Base-by-base conservation (phyloP, 2,888 invertebrate species). In the Drosophila robusta region DNA sequence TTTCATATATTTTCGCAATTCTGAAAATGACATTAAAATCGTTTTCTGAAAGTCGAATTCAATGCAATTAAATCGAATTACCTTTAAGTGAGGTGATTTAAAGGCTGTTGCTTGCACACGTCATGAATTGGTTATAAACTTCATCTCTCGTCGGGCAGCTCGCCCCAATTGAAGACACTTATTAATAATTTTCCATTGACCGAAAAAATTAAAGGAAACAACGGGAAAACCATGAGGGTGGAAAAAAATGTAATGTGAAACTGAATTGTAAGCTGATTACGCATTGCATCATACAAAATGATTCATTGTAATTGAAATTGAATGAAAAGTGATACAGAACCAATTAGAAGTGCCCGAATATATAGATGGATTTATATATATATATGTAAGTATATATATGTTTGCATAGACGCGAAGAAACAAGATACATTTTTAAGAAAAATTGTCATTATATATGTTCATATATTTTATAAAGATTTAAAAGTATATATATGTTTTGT, bases 181-280 rank as follows among this genome's bases (percentile, higher is more conserved):
- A 36, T 55, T 18, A 14, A n/a, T 22, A 0, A 38, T 12, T 55
- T 45, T 36, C 18, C 44, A 18, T 9, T 56, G 57, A 32, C 55
- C 44, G 60, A 26, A 36, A 44, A 42, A 52, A 29, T 41, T 4
- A 29, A 22, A 29, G 6, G 39, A 3, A 12, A 9, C 0, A 44
- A 42, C n/a, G 24, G 12, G 0, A 16, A 16, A 5, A 12, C 26
- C 5, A 36, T 6, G 39, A 11, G 14, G n/a, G 26, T 12, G 18
- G 18, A 29, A 42, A 52, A 18, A 29, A 16, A 9, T 8, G 16
- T 32, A 8, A 38, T 38, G n/a, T 50, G 14, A 41, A 58, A 41
- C 22, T 24, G 32, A 24, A 57, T 42, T 9, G 9, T 42, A 42
- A 58, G 58, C 47, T 58, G 58, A 58, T 58, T 58, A 34, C 14